Evolutionary conservation across 1,140 invertebrate genomes (phyloP), one percentile per base, ranked within the genome.

Genomic region (Octopus sinensis): DNA sequence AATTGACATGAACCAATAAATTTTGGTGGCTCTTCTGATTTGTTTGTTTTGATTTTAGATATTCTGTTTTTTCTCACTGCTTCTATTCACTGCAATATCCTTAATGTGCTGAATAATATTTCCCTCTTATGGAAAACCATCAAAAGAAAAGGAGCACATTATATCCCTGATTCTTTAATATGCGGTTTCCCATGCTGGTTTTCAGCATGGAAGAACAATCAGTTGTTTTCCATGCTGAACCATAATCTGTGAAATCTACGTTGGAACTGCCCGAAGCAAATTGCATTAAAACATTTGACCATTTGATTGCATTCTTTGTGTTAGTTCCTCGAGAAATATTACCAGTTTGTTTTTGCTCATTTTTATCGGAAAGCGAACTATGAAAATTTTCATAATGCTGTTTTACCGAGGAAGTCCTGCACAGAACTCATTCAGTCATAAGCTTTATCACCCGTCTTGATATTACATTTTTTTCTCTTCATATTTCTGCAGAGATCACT

Each of bases 131-230:
- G 62, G 12, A 68, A 68, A 68, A 68, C 62, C n/a, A n/a, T 68
- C 62, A 68, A 68, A 68, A 68, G 62, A 68, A 68, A 68, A 68
- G 62, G 62, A 68, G n/a, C 62, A 68, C 62, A 68, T 68, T 68
- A 12, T 68, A 68, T 12, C 62, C 62, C 1, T 68, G 62, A n/a
- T 68, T 68, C 62, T n/a, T 68, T 68, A 68, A 68, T 68, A 68
- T 68, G 30, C 30, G 30, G 30, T 43, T 43, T 43, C 30, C 30
- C 30, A 43, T 43, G 30, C 30, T 43, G 30, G 30, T 43, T 43
- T 43, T 43, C 30, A 43, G 30, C 30, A 43, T 43, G 30, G 30
- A 43, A 43, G 30, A 68, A 13, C 62, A 68, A 12, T 68, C 12
- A 68, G n/a, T 68, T 12, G 62, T 68, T 68, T 68, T 68, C 62